These are phyloP conservation scores for Cyclina sinensis DNA, from an alignment of 1,140 invertebrate species.

Conservation along the genomic window DNA sequence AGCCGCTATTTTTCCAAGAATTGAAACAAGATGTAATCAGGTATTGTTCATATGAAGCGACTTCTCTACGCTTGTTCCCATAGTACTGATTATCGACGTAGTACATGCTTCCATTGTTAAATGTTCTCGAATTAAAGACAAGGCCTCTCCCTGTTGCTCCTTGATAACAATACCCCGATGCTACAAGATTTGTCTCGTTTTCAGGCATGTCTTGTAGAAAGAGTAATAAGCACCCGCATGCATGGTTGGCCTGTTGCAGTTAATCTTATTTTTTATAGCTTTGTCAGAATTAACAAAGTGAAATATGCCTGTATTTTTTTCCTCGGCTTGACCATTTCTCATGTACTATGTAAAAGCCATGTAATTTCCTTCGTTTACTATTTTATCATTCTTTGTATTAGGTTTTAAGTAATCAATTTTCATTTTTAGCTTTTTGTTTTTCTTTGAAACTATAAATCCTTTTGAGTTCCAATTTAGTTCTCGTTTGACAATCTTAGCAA, in stretches of 20 bases:
- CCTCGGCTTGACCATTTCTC: not conserved
- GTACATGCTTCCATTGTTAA: not conserved
- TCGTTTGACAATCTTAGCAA: not conserved
- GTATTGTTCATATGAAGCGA: not conserved
- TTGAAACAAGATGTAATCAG: not conserved
- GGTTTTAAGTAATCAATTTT: not conserved
- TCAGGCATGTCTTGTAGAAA: conserved; percentile 1
- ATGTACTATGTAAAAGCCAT: conserved; percentile 20
- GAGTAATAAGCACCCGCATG: not conserved
- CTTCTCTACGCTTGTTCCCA: not conserved
- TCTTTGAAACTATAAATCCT: not conserved
- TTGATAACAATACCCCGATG: conserved; percentile 1
- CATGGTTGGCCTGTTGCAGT: not conserved
- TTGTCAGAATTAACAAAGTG: not conserved
- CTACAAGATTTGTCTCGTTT: not conserved
- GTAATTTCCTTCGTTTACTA: not conserved
- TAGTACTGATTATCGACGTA: conserved; percentile 11
- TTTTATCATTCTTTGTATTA: not conserved
- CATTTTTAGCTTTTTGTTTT: not conserved
- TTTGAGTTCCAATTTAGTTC: not conserved
- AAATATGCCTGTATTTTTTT: not conserved
- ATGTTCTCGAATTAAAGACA: not conserved
- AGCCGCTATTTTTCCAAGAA: not conserved
- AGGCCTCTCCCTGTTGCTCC: not conserved
- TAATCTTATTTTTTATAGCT: not conserved